Conservation (phyloP, 2,888 invertebrate genomes). For the Epistrophella euchroma region DNA sequence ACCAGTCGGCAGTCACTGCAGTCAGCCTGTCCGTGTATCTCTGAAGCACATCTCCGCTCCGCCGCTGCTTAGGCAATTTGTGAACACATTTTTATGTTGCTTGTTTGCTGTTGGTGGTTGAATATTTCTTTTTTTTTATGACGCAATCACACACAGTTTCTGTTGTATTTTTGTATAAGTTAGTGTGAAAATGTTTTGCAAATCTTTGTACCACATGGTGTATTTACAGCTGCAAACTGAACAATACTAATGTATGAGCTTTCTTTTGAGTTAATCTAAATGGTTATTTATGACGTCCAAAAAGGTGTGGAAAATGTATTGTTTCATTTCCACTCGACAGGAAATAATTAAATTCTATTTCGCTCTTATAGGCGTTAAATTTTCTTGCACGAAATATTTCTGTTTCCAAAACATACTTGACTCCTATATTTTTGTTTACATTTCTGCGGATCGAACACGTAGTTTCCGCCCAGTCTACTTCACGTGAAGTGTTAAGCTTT, state of each 20-base stretch:
- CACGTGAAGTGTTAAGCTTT: slow-evolving; percentile 18
- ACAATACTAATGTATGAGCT: slow-evolving; percentile 7
- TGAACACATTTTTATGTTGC: slow-evolving; percentile 26
- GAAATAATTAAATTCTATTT: slow-evolving; percentile 70
- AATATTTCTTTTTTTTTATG: slow-evolving; percentile 38
- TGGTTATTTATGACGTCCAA: slow-evolving; percentile 58
- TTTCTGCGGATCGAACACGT: neutral
- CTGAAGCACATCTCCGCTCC: slow-evolving; percentile 12
- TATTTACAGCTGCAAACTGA: neutral
- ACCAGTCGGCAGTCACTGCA: neutral
- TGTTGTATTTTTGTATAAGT: slow-evolving; percentile 1
- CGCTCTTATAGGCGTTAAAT: slow-evolving; percentile 59
- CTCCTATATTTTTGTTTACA: neutral
- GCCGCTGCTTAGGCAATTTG: slow-evolving; percentile 14
- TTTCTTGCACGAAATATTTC: slow-evolving; percentile 47
- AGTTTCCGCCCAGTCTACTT: neutral
- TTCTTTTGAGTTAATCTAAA: slow-evolving; percentile 44
- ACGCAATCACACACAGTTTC: slow-evolving; percentile 17
- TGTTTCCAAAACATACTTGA: neutral
- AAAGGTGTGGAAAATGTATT: slow-evolving; percentile 57
- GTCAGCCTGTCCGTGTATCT: slow-evolving; percentile 13
- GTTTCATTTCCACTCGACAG: slow-evolving; percentile 57
- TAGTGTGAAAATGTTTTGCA: neutral
- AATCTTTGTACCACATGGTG: slow-evolving; percentile 14
- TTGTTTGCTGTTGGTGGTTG: slow-evolving; percentile 47